Percentiles rank a stretch among this genome's conserved stretches.
phyloP scores from a whole-genome alignment of 1,140 invertebrate species.

The Eciton burchellii region DNA sequence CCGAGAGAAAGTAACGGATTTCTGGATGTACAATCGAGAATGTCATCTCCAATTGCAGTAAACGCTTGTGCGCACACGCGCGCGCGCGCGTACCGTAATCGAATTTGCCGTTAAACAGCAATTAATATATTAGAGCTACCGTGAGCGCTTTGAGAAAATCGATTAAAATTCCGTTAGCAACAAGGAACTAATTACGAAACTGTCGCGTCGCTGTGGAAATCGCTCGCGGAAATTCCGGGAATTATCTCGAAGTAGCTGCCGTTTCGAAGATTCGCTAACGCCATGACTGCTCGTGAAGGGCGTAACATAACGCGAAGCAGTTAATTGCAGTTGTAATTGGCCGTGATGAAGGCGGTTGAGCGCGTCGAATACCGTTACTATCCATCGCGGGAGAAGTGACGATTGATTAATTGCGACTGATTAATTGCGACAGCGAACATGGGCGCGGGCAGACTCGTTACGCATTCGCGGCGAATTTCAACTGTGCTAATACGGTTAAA shows the following conservation, averaged over 20 bases:
- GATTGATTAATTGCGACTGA: constrained; percentile 56
- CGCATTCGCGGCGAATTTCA: constrained; percentile 37
- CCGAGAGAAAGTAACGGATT: constrained; percentile 1
- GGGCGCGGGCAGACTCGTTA: constrained; percentile 7
- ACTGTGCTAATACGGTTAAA: constrained; percentile 50
- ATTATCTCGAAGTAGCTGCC: constrained; percentile 59
- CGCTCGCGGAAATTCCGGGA: constrained; percentile 58
- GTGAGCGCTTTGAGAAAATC: constrained; percentile 45
- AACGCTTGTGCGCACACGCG: too few relatives aligned
- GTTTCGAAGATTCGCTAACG: constrained; percentile 52
- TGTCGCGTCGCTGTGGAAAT: constrained; percentile 34
- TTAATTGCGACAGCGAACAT: constrained; percentile 42
- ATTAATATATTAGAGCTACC: constrained; percentile 20
- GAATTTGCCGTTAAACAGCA: constrained; percentile 44
- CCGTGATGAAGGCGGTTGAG: constrained; percentile 30
- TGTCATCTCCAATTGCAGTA: not conserved
- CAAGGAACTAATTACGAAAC: constrained; percentile 64
- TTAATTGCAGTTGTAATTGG: constrained; percentile 62
- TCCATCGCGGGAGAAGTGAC: constrained; percentile 36
- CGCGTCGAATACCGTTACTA: constrained; percentile 50
- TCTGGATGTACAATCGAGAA: not conserved
- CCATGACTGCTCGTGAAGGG: constrained; percentile 19
- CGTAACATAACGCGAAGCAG: constrained; percentile 50
- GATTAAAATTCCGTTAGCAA: constrained; percentile 64
- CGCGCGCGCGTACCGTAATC: not conserved